These are phyloP conservation scores for Onchidella celtica DNA, from an alignment of 2,888 invertebrate species.

Conservation along the genomic window DNA sequence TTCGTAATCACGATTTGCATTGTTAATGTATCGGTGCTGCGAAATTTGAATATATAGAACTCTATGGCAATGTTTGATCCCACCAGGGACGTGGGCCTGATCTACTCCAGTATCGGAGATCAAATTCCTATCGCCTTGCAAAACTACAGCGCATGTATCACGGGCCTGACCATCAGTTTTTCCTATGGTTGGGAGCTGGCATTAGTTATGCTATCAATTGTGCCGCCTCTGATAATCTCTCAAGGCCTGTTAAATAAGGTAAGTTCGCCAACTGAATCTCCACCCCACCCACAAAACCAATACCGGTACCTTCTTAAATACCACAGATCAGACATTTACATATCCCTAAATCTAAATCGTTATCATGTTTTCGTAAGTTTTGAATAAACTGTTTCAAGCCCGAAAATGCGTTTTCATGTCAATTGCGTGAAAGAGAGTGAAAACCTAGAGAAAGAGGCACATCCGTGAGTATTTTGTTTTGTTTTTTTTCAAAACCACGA, in stretches of 20 bases:
- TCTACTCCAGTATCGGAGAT: slow-evolving; percentile 92
- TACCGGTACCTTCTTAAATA: neutral
- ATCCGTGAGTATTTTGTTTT: too few relatives aligned
- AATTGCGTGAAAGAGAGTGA: too few relatives aligned
- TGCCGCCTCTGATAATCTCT: slow-evolving; percentile 80
- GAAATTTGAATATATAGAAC: too few relatives aligned
- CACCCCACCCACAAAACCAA: neutral
- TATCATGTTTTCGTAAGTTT: too few relatives aligned
- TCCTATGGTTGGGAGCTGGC: slow-evolving; percentile 46
- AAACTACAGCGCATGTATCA: slow-evolving; percentile 85
- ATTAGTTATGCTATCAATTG: slow-evolving; percentile 87
- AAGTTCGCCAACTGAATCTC: neutral
- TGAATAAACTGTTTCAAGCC: too few relatives aligned
- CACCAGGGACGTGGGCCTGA: slow-evolving; percentile 80
- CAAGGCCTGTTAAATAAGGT: slow-evolving; percentile 11
- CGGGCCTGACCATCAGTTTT: slow-evolving; percentile 29
- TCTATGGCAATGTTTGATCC: neutral
- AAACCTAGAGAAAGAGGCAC: too few relatives aligned
- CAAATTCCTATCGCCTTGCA: slow-evolving; percentile 88
- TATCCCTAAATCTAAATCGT: too few relatives aligned
- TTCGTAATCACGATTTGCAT: too few relatives aligned
- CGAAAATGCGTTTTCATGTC: too few relatives aligned
- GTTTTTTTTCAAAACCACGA: too few relatives aligned
- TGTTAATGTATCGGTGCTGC: too few relatives aligned
- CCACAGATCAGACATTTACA: too few relatives aligned